These are phyloP conservation scores for Cosmia trapezina DNA, from an alignment of 2,888 invertebrate species.

Conservation along the genomic window DNA sequence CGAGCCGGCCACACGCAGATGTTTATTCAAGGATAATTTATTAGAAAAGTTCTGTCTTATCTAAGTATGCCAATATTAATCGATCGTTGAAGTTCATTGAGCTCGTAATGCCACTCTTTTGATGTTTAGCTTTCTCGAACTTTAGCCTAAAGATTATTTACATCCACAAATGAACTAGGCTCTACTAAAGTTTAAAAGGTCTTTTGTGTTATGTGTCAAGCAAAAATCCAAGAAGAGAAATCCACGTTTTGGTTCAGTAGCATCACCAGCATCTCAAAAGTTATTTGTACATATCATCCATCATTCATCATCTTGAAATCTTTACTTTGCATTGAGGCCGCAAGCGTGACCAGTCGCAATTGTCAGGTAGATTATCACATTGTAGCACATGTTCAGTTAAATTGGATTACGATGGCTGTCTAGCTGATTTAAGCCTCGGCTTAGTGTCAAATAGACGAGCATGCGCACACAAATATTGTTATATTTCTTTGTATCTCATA, in stretches of 20 bases:
- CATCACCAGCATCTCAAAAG: no score
- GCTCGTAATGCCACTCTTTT: slow-evolving; percentile 23
- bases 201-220: background rate
- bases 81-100: slow-evolving; percentile 47
- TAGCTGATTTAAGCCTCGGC: slow-evolving; percentile 39
- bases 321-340: slow-evolving; percentile 6
- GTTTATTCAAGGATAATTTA: slow-evolving; percentile 49
- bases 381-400: slow-evolving; percentile 49
- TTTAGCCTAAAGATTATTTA: slow-evolving; percentile 1
- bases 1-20: slow-evolving; percentile 42
- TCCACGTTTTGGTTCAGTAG: background rate
- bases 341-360: slow-evolving; percentile 29
- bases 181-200: slow-evolving; percentile 2
- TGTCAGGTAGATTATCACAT: slow-evolving; percentile 32
- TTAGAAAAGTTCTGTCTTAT: slow-evolving; percentile 35
- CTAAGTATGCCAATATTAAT: slow-evolving; percentile 40
- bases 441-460: slow-evolving; percentile 39
- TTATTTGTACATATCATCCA: background rate
- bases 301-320: no score
- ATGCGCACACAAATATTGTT: slow-evolving; percentile 29
- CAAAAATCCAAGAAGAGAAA: background rate
- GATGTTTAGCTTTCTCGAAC: slow-evolving; percentile 14
- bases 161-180: background rate
- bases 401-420: slow-evolving; percentile 53
- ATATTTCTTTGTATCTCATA: slow-evolving; percentile 13